Base-by-base conservation (phyloP, 2,888 invertebrate species). In the Cylindroiulus punctatus region DNA sequence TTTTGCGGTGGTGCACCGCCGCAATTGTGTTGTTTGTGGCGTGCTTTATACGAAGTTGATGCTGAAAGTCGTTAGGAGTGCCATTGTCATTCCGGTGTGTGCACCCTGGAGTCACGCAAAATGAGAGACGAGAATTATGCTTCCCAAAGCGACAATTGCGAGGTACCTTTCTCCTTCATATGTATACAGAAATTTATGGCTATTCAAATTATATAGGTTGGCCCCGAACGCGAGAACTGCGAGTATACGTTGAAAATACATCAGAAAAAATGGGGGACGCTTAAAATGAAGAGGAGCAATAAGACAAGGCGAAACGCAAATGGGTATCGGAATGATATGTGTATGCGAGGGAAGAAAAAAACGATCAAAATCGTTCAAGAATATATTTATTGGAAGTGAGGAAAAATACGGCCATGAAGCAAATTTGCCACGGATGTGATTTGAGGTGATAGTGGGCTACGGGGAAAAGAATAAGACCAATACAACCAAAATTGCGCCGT, bases 111-210 rank as follows among this genome's bases (percentile, higher is more conserved):
- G 83, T 83, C 83, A 83, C 83, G 52, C 44, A 47, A 84, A 84
- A 84, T 84, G 84, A 84, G 84, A 84, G 52, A 36, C 84, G 84
- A 84, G 84, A 84, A 84, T 84, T 84, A 84, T 84, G 47, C 84
- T 47, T 84, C 84, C 84, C 84, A 47, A n/a, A 84, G 84, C 84
- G 84, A 44, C 84, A 84, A 84, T 84, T 52, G 84, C 52, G 47
- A 84, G 42, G 57, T 52, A 84, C 84, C 84, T 84, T 84, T n/a
- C 36, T 57, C 36, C 57, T 84, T 47, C 42, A 47, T 83, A 40
- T 47, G 42, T 83, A 83, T 83, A 52, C 47, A 44, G 57, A 52
- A 84, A 84, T 84, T 84, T 84, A 84, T 84, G 36, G 57, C 84
- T 84, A 84, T 84, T 84, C 84, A 84, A 84, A 84, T 84, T 84